Conservation (phyloP, 2,797 vertebrate genomes). For the Pempheris klunzingeri region DNA sequence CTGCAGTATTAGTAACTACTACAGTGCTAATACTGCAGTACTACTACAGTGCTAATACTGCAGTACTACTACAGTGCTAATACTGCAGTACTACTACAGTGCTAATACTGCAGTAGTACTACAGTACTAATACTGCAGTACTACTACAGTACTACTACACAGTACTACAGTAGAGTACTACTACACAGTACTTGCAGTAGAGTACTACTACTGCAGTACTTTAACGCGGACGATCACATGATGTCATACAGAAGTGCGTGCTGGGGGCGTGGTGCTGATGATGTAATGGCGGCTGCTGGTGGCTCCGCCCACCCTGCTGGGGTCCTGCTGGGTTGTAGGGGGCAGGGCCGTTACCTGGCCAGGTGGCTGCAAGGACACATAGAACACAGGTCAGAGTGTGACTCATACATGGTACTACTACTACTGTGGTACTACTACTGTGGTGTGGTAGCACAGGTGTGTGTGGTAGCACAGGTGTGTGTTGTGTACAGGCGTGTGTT, state of each 20-base stretch:
- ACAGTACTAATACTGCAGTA: not conserved
- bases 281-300: constrained; percentile 73
- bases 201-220: not conserved
- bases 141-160: not conserved
- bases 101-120: not conserved
- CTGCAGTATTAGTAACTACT: too few relatives aligned
- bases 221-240: not conserved
- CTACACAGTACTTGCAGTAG: not conserved
- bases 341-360: constrained; percentile 62
- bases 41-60: not conserved
- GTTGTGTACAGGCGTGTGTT: too few relatives aligned
- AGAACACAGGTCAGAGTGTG: constrained; percentile 2
- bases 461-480: not conserved
- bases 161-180: too few relatives aligned
- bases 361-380: constrained; percentile 66
- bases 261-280: constrained; percentile 71
- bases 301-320: constrained; percentile 72
- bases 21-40: not conserved
- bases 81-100: too few relatives aligned
- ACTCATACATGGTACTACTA: too few relatives aligned
- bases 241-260: constrained; percentile 79
- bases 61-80: not conserved
- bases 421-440: not conserved
- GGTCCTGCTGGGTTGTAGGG: constrained; percentile 67
- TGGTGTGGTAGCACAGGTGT: too few relatives aligned